These are phyloP conservation scores for Fabriciana adippe DNA, from an alignment of 2,888 invertebrate species.

Conservation along the genomic window DNA sequence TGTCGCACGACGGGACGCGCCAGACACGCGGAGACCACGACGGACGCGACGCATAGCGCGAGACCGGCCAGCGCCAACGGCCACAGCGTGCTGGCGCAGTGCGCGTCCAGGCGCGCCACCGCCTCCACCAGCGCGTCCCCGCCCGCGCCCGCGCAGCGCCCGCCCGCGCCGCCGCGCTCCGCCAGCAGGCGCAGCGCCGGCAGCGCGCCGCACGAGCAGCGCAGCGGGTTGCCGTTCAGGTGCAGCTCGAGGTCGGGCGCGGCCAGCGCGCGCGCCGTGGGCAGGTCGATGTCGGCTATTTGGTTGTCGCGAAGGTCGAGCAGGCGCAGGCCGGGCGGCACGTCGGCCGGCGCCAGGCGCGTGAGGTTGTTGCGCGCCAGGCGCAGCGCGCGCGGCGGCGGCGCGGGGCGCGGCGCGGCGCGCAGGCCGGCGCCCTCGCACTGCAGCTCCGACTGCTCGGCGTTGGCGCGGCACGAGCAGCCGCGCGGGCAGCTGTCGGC, in stretches of 20 bases:
- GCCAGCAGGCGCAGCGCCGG: slow-evolving; percentile 40
- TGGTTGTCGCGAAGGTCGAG: slow-evolving; percentile 45
- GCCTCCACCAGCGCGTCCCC: slow-evolving; percentile 20
- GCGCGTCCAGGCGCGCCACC: slow-evolving; percentile 21
- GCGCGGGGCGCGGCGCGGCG: slow-evolving; percentile 31
- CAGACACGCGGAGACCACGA: slow-evolving; percentile 27
- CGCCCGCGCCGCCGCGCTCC: slow-evolving; percentile 30
- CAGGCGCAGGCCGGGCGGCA: slow-evolving; percentile 33
- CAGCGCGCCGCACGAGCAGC: slow-evolving; percentile 42
- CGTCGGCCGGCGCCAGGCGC: slow-evolving; percentile 21
- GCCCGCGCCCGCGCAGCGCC: slow-evolving; percentile 11
- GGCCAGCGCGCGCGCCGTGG: slow-evolving; percentile 36
- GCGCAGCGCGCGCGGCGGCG: slow-evolving; percentile 35
- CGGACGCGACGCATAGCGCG: slow-evolving; percentile 39
- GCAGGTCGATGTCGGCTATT: slow-evolving; percentile 34
- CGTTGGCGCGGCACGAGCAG: slow-evolving; percentile 32
- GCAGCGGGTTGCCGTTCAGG: slow-evolving; percentile 45
- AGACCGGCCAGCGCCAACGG: slow-evolving; percentile 44
- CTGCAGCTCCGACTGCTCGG: slow-evolving; percentile 30
- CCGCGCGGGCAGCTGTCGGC: slow-evolving; percentile 29
- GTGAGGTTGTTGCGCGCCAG: slow-evolving; percentile 39
- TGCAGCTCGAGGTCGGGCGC: slow-evolving; percentile 33
- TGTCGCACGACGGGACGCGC: slow-evolving; percentile 35
- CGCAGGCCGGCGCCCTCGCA: slow-evolving; percentile 37
- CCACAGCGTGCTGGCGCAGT: slow-evolving; percentile 41